Evolutionary conservation across 2,113 vertebrate species (phyloP).

Genomic region (Brachionichthys hirsutus): DNA sequence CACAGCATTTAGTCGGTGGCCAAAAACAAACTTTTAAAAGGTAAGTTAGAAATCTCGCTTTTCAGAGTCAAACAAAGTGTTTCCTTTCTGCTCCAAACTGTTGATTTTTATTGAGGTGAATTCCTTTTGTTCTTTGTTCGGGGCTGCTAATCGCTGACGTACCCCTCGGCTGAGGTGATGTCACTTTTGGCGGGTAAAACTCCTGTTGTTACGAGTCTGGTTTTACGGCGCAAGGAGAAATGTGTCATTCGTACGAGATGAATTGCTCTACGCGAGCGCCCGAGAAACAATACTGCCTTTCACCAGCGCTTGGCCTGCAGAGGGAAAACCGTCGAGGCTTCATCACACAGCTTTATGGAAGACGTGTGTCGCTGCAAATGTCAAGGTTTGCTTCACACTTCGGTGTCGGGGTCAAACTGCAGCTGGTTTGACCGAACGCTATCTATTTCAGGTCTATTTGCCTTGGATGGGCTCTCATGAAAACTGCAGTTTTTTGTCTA

Average conservation of each 20-base stretch:
- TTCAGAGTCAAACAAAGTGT: too few relatives aligned
- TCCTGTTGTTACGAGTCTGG: not conserved
- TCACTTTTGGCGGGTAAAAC: constrained; percentile 8
- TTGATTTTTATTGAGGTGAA: not conserved
- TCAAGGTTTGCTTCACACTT: not conserved
- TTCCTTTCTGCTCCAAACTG: too few relatives aligned
- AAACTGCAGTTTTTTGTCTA: constrained; percentile 24
- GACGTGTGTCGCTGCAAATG: not conserved
- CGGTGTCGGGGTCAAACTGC: constrained; percentile 9
- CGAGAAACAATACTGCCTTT: not conserved
- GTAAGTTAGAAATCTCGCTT: too few relatives aligned
- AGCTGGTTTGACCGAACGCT: not conserved
- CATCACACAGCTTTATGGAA: not conserved
- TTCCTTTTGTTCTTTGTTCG: not conserved
- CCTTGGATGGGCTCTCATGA: constrained; percentile 15
- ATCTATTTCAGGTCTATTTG: constrained; percentile 21
- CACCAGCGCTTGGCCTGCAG: not conserved
- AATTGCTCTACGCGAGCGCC: not conserved
- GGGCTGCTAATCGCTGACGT: not conserved
- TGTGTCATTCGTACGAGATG: not conserved
- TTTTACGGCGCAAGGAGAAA: not conserved
- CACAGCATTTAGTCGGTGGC: too few relatives aligned
- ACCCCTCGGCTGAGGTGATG: constrained; percentile 14
- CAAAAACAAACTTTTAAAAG: too few relatives aligned
- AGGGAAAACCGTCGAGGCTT: too few relatives aligned